phyloP scores from a whole-genome alignment of 1,140 invertebrate species.

The Delia radicum region DNA sequence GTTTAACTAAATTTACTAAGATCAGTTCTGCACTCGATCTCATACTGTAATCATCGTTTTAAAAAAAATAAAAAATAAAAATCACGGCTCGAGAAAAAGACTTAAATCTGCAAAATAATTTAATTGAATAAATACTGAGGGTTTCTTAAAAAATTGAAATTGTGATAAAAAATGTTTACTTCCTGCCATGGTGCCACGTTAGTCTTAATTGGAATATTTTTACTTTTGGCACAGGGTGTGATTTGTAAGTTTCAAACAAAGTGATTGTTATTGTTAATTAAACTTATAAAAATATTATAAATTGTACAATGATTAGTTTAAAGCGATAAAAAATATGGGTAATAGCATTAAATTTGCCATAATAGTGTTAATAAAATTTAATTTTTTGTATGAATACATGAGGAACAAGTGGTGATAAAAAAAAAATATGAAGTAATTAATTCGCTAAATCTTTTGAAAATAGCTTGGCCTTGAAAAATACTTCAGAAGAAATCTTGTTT shows the following conservation, averaged over 20 bases:
- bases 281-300: too few relatives aligned
- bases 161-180: constrained; percentile 25
- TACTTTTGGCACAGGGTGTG: constrained; percentile 18
- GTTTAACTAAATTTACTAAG: neutral
- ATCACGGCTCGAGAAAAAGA: neutral
- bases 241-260: constrained; percentile 19
- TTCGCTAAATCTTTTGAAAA: too few relatives aligned
- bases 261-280: neutral
- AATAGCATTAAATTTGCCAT: too few relatives aligned
- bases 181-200: constrained; percentile 14
- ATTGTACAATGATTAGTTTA: too few relatives aligned
- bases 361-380: too few relatives aligned
- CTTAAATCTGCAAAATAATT: neutral
- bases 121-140: neutral
- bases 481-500: too few relatives aligned
- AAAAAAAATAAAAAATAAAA: neutral
- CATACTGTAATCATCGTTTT: neutral
- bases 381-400: too few relatives aligned
- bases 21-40: neutral
- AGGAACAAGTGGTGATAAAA: too few relatives aligned
- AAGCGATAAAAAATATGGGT: too few relatives aligned
- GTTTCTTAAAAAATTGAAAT: neutral
- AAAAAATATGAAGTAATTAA: too few relatives aligned
- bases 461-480: too few relatives aligned
- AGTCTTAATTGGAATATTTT: constrained; percentile 14